Base-by-base conservation (phyloP, 2,888 invertebrate species). In the Galerucella nymphaeae region DNA sequence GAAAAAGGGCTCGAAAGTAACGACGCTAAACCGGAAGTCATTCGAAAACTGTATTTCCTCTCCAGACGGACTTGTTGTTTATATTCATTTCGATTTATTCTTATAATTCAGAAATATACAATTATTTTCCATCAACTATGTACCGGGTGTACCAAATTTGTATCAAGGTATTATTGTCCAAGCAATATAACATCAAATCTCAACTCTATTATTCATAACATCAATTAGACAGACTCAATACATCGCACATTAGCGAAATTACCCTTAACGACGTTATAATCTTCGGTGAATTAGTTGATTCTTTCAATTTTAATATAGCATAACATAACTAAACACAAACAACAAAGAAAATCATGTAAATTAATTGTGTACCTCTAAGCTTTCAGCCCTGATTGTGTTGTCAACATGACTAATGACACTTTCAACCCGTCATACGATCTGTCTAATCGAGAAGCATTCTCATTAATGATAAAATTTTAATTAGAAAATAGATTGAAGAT, bases 301-400 rank as follows among this genome's bases (percentile, higher is more conserved):
- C 13, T 11, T 48, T n/a, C 48, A 48, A 42, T 14, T 48, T 48
- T 48, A 48, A 48, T 65, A 42, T 63, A 48, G n/a, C 48, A 18
- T 61, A 10, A 62, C 11, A 63, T 14, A 64, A 48, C 16, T n/a
- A 48, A 20, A 64, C 23, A 48, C 20, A 20, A 18, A 63, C 20
- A 48, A n/a, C 20, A 13, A 50, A 50, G 50, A 50, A 53, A 53
- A 53, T 53, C 50, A 53, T 53, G 41, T 10, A 42, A 57, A 66
- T 66, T 66, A 57, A 23, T 57, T 1, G 55, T 66, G 41, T 66
- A 41, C 23, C 23, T 57, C 13, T 66, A 66, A 66, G 66, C 66
- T 66, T 66, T 66, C 57, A 66, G 57, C 66, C 42, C 66, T 57
- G 66, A 66, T 66, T 66, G 66, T 41, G 57, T 66, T 66, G 66